Percentiles rank a stretch among this genome's conserved stretches.
Conservation (phyloP, 2,888 invertebrate species). For the Macropis europaea region DNA sequence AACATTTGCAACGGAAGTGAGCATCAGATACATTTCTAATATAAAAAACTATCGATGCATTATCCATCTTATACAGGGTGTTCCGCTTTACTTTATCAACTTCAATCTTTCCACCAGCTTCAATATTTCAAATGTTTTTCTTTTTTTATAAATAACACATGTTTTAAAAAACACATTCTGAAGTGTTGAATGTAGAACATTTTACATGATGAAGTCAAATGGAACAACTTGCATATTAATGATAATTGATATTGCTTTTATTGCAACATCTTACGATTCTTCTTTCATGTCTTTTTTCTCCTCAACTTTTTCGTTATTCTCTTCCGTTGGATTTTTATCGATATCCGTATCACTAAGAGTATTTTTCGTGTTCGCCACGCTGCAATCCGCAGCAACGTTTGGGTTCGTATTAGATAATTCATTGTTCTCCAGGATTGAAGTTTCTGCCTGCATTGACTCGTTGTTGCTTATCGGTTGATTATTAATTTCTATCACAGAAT, state of each 20-base stretch:
- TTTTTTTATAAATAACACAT: too few species aligned
- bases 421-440: not conserved
- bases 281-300: constrained; percentile 1
- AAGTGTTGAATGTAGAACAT: too few species aligned
- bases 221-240: too few species aligned
- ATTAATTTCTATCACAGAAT: constrained; percentile 44
- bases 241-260: constrained; percentile 29
- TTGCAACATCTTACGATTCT: constrained; percentile 5
- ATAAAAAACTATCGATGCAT: constrained; percentile 27
- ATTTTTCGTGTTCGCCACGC: constrained; percentile 4
- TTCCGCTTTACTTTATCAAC: too few species aligned
- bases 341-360: not conserved
- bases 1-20: constrained; percentile 16
- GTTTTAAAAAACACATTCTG: too few species aligned
- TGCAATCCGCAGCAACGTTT: not conserved
- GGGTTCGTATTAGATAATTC: not conserved
- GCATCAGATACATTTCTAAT: constrained; percentile 19
- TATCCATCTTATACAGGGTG: not conserved
- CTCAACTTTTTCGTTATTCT: constrained; percentile 1
- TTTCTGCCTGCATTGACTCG: not conserved
- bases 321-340: not conserved
- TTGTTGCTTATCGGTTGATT: constrained; percentile 22
- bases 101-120: too few species aligned
- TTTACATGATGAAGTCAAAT: not conserved
- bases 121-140: too few species aligned